Percentiles rank a stretch among this genome's conserved stretches.
Conservation (phyloP, 2,888 invertebrate genomes). For the Andrena bucephala region DNA sequence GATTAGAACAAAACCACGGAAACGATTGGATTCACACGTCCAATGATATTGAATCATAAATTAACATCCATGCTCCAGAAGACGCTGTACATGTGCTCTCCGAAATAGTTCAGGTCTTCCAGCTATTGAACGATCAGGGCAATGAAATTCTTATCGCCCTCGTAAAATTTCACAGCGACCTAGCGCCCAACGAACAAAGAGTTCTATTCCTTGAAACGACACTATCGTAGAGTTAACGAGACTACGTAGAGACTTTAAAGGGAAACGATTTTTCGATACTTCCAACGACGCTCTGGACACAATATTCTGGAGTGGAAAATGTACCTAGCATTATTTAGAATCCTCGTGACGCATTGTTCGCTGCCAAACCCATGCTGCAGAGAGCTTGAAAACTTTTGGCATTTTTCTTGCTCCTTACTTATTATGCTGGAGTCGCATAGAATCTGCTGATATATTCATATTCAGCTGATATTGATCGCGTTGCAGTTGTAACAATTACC, state of each 20-base stretch:
- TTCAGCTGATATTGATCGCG: slow-evolving; percentile 45
- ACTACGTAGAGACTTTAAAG: background rate
- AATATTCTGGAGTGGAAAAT: background rate
- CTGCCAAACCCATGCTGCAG: background rate
- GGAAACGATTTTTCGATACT: background rate
- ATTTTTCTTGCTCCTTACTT: slow-evolving; percentile 1
- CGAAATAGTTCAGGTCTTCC: background rate
- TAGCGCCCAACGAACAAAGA: background rate
- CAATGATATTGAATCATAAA: too few relatives aligned
- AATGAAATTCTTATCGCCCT: slow-evolving; percentile 2
- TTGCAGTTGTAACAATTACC: slow-evolving; percentile 37
- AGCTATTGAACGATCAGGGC: background rate
- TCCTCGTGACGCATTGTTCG: slow-evolving; percentile 29
- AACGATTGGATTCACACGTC: too few relatives aligned
- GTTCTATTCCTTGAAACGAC: background rate
- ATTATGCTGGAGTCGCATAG: background rate
- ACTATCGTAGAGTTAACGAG: background rate
- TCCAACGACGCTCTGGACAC: background rate
- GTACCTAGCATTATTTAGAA: slow-evolving; percentile 42
- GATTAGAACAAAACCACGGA: too few relatives aligned
- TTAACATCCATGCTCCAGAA: too few relatives aligned
- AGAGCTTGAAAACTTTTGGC: background rate
- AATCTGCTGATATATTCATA: background rate
- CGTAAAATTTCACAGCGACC: background rate
- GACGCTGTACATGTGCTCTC: too few relatives aligned